These are phyloP conservation scores for Noctilio leporinus DNA, from an alignment of 2,113 vertebrate species.

Conservation along the genomic window DNA sequence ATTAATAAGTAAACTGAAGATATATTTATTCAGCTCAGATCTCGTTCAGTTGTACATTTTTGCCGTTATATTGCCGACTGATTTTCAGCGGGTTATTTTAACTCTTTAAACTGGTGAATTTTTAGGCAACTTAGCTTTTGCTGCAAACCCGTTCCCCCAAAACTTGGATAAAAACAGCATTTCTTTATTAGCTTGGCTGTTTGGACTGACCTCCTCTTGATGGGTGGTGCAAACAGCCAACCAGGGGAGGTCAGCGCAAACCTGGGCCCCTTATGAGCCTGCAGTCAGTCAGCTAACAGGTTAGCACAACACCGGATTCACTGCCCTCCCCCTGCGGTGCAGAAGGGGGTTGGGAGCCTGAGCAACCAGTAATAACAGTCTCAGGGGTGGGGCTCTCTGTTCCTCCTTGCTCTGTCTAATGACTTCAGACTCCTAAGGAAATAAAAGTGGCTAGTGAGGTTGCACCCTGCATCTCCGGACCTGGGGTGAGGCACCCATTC, in stretches of 20 bases:
- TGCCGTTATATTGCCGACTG: neutral
- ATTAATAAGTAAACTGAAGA: neutral
- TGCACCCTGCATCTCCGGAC: neutral
- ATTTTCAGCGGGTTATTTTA: neutral
- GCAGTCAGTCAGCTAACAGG: neutral
- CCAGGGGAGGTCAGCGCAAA: no score
- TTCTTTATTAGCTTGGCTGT: neutral
- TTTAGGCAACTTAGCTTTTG: neutral
- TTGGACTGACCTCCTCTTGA: neutral
- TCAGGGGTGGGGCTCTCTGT: no score
- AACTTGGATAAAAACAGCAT: neutral
- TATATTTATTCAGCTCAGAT: neutral
- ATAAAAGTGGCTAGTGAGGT: no score
- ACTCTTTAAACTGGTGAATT: neutral
- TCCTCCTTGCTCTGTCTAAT: neutral
- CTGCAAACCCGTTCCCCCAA: accelerated
- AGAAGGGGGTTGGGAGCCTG: neutral
- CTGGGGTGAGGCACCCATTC: neutral
- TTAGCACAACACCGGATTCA: neutral
- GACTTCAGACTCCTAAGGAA: neutral
- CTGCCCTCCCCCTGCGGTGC: neutral
- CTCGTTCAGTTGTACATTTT: neutral
- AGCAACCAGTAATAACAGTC: accelerated
- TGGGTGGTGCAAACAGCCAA: no score
- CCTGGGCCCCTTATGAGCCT: neutral